These are phyloP conservation scores for Syrphus vitripennis DNA, from an alignment of 2,888 invertebrate species.

Conservation along the genomic window DNA sequence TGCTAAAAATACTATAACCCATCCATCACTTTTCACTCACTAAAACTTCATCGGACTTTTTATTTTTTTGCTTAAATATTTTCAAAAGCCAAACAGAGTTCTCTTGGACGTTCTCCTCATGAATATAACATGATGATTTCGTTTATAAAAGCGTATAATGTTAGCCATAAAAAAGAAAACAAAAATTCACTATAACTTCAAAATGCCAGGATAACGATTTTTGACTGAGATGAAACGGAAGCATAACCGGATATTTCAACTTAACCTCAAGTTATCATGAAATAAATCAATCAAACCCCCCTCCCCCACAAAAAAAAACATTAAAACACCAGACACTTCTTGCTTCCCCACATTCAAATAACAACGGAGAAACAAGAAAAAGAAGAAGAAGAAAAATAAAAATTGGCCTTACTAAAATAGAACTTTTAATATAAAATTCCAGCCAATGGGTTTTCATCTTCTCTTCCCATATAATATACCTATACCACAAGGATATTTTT, in stretches of 20 bases:
- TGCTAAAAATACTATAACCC: background rate
- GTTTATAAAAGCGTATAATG: constrained; percentile 16
- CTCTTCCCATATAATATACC: background rate
- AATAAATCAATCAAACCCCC: constrained; percentile 63
- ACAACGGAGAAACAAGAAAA: background rate
- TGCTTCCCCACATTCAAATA: background rate
- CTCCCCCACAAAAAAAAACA: no score
- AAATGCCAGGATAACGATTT: constrained; percentile 1
- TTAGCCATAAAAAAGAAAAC: constrained; percentile 38
- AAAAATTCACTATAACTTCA: background rate
- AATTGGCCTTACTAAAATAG: constrained; percentile 44
- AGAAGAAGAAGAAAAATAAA: background rate
- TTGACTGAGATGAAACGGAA: constrained; percentile 23
- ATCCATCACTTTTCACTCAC: constrained; percentile 18
- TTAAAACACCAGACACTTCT: constrained; percentile 11
- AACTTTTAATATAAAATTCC: constrained; percentile 48
- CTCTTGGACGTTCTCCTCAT: background rate
- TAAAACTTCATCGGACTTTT: constrained; percentile 2
- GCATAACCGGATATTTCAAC: constrained; percentile 44
- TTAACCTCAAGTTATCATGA: constrained; percentile 49
- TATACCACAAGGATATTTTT: background rate
- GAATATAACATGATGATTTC: constrained; percentile 11
- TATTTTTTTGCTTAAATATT: background rate
- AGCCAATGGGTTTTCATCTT: background rate
- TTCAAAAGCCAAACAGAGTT: background rate